A percentile compares a stretch with the other conserved stretches of the same genome.
phyloP scores from a whole-genome alignment of 2,797 vertebrate species.

The Anableps anableps region DNA sequence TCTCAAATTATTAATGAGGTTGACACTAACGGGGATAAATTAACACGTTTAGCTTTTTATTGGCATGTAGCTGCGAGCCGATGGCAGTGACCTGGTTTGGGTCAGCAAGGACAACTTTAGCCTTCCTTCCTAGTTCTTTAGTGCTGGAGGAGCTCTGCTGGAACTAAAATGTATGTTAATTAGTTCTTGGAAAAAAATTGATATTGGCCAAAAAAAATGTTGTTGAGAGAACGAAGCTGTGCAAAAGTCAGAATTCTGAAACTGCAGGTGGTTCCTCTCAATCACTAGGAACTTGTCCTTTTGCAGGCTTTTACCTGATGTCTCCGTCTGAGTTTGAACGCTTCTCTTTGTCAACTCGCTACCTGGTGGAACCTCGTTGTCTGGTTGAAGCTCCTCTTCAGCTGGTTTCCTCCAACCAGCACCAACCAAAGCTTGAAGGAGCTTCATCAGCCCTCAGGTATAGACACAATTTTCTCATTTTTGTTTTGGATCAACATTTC shows the following conservation, averaged over 20 bases:
- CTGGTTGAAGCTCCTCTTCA: slow-evolving; percentile 81
- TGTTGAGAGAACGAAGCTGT: not conserved
- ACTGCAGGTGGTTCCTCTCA: not conserved
- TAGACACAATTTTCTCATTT: not conserved
- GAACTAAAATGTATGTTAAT: not conserved
- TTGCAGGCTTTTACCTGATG: slow-evolving; percentile 95
- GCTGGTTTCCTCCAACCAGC: slow-evolving; percentile 61
- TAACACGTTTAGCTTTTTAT: not conserved
- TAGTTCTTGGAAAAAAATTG: not conserved
- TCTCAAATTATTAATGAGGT: not conserved
- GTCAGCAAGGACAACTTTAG: not conserved
- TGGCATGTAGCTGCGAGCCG: not conserved
- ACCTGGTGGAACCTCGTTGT: slow-evolving; percentile 90
- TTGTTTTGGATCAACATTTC: not conserved
- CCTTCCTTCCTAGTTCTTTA: not conserved
- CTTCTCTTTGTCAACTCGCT: slow-evolving; percentile 94
- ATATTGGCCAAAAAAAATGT: not conserved
- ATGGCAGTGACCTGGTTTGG: not conserved
- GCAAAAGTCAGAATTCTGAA: not conserved
- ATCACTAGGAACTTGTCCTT: not conserved
- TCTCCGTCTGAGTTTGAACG: slow-evolving; percentile 97
- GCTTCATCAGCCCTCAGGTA: slow-evolving; percentile 79
- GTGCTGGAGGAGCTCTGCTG: not conserved
- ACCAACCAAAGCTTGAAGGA: slow-evolving; percentile 66
- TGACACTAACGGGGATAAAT: not conserved